Evolutionary conservation across 2,888 invertebrate genomes (phyloP), one percentile per base, ranked within the genome.

Genomic region (Sphaerophoria rueppellii): DNA sequence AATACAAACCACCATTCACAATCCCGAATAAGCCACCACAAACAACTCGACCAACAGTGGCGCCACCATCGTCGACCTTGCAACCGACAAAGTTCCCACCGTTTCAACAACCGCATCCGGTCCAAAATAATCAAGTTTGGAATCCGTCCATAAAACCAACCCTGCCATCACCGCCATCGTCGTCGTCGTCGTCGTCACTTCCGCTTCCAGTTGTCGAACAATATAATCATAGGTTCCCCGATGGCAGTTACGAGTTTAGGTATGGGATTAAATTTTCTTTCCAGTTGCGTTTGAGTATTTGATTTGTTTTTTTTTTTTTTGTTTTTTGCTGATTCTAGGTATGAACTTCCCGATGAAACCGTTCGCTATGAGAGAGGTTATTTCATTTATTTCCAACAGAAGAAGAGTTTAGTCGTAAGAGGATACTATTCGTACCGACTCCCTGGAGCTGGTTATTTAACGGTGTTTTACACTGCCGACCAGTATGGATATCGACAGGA

Each of bases 401-500:
- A 88, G 5, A 89, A 89, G 71, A 89, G 89, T 9, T 69, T 91
- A 6, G 89, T 90, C 69, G 91, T 91, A 0, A 90, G 90, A 1
- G 91, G 91, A 6, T 91, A 90, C 61, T 91, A 91, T 52, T 89
- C 91, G 3, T 91, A 91, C 70, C 89, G 90, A 6, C 88, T 90
- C 88, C 88, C 89, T 35, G 89, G 90, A 74, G 88, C 87, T 0
- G 88, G 89, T 1, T 91, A 88, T 48, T 75, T 91, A 6, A 91
- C 91, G 0, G 91, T 91, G 4, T 91, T 91, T 88, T 91, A 91
- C 48, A 91, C 91, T 83, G 91, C 91, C 37, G 91, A 91, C 87
- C 91, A 89, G 58, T 88, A 88, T 86, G 91, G 91, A 50, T 91
- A 90, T 40, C 87, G 90, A 0, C 91, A 90, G 75, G 91, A 90